A percentile compares a stretch with the other conserved stretches of the same genome.
Conservation (phyloP, 2,113 vertebrate species). For the Orthonyx spaldingii region DNA sequence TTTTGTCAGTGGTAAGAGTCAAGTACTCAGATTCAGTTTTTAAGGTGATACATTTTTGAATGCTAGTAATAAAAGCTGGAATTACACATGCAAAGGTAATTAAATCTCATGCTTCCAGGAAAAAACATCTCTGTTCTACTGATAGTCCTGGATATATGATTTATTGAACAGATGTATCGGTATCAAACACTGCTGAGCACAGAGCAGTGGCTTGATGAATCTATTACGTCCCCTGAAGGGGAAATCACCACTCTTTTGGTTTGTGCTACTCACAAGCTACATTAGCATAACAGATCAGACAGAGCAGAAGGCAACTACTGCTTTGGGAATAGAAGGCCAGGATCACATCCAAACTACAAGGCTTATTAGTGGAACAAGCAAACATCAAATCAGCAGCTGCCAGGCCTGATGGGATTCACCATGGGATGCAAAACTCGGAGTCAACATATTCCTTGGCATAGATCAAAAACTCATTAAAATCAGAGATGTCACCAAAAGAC, state of each 20-base stretch:
- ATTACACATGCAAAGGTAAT: slow-evolving; percentile 32
- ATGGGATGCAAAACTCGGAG: background rate
- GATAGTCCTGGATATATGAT: background rate
- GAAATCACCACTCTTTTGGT: slow-evolving; percentile 29
- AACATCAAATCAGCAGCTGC: slow-evolving; percentile 62
- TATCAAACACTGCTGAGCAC: slow-evolving; percentile 8
- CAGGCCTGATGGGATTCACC: slow-evolving; percentile 25
- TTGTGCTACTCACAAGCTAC: background rate
- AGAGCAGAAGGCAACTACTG: slow-evolving; percentile 58
- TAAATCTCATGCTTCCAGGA: slow-evolving; percentile 20
- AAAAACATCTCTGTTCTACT: background rate
- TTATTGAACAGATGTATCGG: slow-evolving; percentile 47
- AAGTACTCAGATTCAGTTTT: background rate
- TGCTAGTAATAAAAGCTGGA: background rate
- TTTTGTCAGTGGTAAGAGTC: background rate
- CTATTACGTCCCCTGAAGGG: slow-evolving; percentile 17
- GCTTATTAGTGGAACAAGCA: slow-evolving; percentile 62
- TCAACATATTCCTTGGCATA: slow-evolving; percentile 39
- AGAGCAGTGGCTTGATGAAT: slow-evolving; percentile 25
- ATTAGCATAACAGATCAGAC: slow-evolving; percentile 50
- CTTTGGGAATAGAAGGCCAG: slow-evolving; percentile 55
- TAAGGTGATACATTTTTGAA: slow-evolving; percentile 13
- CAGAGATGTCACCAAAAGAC: slow-evolving; percentile 32
- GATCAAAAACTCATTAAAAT: slow-evolving; percentile 58
- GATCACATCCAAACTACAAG: slow-evolving; percentile 49